Percentiles rank a stretch among this genome's conserved stretches.
Conservation (phyloP, 2,113 vertebrate species). For the Oreochromis tanganicae region DNA sequence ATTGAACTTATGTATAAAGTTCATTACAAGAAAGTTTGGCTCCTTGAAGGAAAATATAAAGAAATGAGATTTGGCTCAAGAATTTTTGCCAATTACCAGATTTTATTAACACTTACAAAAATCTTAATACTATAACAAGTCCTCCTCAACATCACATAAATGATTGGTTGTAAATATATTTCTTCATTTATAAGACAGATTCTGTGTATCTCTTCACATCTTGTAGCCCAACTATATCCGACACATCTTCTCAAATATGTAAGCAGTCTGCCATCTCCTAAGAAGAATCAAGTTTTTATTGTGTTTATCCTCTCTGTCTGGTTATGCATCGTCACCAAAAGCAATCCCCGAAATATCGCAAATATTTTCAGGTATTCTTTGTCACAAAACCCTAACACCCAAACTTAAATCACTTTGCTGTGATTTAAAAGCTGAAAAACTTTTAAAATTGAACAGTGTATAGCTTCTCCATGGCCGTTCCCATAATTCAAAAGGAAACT, state of each 20-base stretch:
- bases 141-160: background rate
- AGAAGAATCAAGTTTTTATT: background rate
- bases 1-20: background rate
- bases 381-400: background rate
- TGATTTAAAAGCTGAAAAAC: background rate
- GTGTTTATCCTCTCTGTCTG: background rate
- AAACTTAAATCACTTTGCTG: background rate
- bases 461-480: background rate
- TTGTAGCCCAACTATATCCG: background rate
- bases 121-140: background rate
- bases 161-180: background rate
- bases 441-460: background rate
- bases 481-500: background rate
- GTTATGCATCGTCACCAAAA: background rate
- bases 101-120: background rate
- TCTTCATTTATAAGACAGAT: background rate
- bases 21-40: background rate
- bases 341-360: background rate
- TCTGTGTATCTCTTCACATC: background rate
- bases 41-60: background rate
- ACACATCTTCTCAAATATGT: background rate
- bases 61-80: background rate
- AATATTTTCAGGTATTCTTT: background rate
- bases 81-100: background rate
- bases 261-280: background rate